phyloP scores from a whole-genome alignment of 2,113 vertebrate species.

The Oreotragus oreotragus region DNA sequence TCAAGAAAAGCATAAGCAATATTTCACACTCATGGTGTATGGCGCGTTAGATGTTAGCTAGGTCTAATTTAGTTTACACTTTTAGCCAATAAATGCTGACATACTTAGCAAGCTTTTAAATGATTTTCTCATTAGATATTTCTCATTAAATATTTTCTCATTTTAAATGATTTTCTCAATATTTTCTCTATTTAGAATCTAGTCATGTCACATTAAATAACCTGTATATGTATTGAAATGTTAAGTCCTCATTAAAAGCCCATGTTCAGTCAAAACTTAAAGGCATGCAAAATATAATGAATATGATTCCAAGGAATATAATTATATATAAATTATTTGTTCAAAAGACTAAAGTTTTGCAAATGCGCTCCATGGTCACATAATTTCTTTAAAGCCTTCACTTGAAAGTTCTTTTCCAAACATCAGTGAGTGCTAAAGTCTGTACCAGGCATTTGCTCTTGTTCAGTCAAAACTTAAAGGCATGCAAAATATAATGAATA shows the following conservation, averaged over 20 bases:
- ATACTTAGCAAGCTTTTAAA: not conserved
- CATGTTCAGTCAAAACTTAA: not conserved
- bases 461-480: not conserved
- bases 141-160: not conserved
- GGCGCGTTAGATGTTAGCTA: not conserved
- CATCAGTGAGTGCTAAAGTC: not conserved
- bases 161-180: not conserved
- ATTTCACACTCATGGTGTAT: not conserved
- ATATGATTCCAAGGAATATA: not conserved
- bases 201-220: not conserved
- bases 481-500: not conserved
- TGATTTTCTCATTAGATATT: not conserved
- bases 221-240: not conserved
- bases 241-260: not conserved
- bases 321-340: not conserved
- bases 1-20: not conserved
- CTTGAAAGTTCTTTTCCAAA: not conserved
- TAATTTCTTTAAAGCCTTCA: not conserved
- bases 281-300: not conserved
- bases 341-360: not conserved
- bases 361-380: not conserved
- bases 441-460: not conserved
- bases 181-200: not conserved
- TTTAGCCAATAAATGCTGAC: not conserved
- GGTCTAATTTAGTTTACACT: not conserved